These are phyloP conservation scores for Chaetodon auriga DNA, from an alignment of 2,113 vertebrate species.

Conservation along the genomic window DNA sequence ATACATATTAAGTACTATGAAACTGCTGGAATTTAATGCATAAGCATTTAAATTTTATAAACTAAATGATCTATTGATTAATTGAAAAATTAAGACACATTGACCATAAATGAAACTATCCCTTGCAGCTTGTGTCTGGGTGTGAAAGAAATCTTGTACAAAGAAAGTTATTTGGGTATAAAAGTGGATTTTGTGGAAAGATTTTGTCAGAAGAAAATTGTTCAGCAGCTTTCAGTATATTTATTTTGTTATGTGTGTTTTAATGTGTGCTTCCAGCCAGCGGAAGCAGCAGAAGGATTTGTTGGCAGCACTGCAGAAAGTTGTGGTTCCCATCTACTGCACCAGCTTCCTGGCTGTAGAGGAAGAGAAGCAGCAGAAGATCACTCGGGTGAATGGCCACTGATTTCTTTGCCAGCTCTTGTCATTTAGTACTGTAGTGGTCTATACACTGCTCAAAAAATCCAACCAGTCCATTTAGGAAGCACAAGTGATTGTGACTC, in stretches of 20 bases:
- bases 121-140: not conserved
- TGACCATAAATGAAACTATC: too few species aligned
- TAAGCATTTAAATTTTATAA: too few species aligned
- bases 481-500: too few species aligned
- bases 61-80: too few species aligned
- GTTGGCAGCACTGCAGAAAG: conserved; percentile 95
- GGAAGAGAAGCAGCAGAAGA: conserved; percentile 99
- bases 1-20: not conserved
- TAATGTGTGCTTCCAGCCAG: conserved; percentile 85
- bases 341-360: conserved; percentile 98
- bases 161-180: not conserved
- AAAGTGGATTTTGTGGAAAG: not conserved
- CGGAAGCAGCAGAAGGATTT: conserved; percentile 97
- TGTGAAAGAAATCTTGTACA: not conserved
- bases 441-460: too few species aligned
- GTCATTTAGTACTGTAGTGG: not conserved
- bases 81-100: too few species aligned
- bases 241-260: conserved; percentile 11
- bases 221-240: not conserved
- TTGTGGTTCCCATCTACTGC: conserved; percentile 98
- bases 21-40: not conserved
- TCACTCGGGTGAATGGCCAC: conserved; percentile 87
- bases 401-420: not conserved
- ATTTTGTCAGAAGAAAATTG: not conserved
- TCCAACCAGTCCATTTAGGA: too few species aligned